Percentiles rank a stretch among this genome's conserved stretches.
Evolutionary conservation across 2,113 vertebrate genomes (phyloP).

Genomic region (Lates calcarifer): DNA sequence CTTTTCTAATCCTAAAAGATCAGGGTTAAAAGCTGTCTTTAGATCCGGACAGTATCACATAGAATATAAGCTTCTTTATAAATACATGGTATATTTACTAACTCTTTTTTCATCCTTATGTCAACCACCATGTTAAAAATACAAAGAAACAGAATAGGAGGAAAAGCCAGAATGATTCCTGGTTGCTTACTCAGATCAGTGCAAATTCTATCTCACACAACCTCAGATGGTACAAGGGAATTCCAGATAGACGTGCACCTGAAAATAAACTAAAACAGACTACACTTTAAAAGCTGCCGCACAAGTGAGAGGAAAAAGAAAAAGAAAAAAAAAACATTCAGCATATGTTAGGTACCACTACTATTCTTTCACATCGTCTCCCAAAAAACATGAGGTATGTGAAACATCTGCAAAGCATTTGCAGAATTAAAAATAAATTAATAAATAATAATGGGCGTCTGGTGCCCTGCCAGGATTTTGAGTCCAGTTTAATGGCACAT

Average conservation of each 20-base stretch:
- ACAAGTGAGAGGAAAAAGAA: conserved; percentile 15
- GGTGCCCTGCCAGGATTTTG: conserved; percentile 77
- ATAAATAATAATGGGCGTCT: conserved; percentile 81
- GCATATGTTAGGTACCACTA: conserved; percentile 63
- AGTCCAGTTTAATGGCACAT: conserved; percentile 82
- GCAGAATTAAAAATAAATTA: conserved; percentile 84
- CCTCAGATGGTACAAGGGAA: conserved; percentile 48
- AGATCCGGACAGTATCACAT: neutral
- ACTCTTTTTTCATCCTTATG: neutral
- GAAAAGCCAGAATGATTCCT: conserved; percentile 42
- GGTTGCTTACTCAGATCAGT: conserved; percentile 37
- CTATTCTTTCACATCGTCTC: conserved; percentile 57
- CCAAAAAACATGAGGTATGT: conserved; percentile 67
- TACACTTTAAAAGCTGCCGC: conserved; percentile 49
- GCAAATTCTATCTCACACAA: conserved; percentile 54
- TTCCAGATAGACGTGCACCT: conserved; percentile 72
- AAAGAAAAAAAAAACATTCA: conserved; percentile 23
- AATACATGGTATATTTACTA: neutral
- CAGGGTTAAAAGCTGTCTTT: neutral
- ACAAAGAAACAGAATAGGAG: conserved; percentile 1
- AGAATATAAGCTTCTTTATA: conserved; percentile 3
- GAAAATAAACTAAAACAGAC: conserved; percentile 81
- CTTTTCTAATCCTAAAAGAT: conserved; percentile 3
- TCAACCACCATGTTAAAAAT: conserved; percentile 12
- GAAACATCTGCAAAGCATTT: conserved; percentile 86